phyloP scores from a whole-genome alignment of 2,888 invertebrate species.

The Dexiosoma caninum region DNA sequence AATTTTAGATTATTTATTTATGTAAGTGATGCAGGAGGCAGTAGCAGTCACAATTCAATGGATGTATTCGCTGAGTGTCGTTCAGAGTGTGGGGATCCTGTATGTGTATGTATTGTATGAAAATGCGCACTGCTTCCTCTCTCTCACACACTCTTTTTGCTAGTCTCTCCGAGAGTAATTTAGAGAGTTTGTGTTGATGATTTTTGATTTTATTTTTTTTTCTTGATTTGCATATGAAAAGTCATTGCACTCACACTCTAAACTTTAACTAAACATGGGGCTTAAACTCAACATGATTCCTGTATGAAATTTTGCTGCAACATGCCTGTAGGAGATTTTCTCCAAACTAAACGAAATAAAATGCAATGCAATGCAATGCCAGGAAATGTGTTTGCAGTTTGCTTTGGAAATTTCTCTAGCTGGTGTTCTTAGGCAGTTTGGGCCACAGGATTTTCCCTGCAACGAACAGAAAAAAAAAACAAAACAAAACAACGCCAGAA shows the following conservation, averaged over 20 bases:
- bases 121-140: slow-evolving; percentile 74
- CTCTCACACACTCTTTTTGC: no score
- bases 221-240: slow-evolving; percentile 28
- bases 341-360: background rate
- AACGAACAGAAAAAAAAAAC: background rate
- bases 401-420: background rate
- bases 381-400: background rate
- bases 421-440: background rate
- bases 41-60: background rate
- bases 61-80: no score
- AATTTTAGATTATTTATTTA: background rate
- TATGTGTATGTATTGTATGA: slow-evolving; percentile 49
- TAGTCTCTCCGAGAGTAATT: slow-evolving; percentile 13
- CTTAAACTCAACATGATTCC: slow-evolving; percentile 30
- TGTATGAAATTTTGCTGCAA: background rate
- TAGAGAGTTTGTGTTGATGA: slow-evolving; percentile 22
- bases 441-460: slow-evolving; percentile 7
- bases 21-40: background rate
- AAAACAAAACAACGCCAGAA: no score
- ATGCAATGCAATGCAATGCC: no score
- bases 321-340: slow-evolving; percentile 53
- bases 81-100: slow-evolving; percentile 43
- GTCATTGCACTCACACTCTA: slow-evolving; percentile 60
- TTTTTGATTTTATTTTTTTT: background rate
- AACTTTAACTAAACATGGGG: slow-evolving; percentile 52